These are phyloP conservation scores for Carollia perspicillata DNA, from an alignment of 2,113 vertebrate species.

Conservation along the genomic window DNA sequence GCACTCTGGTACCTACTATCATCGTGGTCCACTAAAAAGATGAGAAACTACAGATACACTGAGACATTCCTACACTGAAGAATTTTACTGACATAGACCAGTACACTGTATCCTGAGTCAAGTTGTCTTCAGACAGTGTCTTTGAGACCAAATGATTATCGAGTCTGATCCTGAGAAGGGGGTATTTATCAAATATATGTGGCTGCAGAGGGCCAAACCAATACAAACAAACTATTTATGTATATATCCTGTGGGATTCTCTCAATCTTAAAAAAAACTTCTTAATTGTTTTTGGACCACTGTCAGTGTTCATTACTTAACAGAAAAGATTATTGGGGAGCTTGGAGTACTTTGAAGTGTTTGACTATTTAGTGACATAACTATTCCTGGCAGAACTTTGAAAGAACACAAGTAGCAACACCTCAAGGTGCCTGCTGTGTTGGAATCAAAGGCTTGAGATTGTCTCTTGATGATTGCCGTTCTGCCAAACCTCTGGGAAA, in stretches of 20 bases:
- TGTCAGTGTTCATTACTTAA: slow-evolving; percentile 11
- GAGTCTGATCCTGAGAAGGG: not conserved
- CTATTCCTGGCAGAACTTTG: not conserved
- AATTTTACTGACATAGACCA: not conserved
- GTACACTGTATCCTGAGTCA: not conserved
- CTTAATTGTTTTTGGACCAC: not conserved
- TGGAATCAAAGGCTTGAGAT: not conserved
- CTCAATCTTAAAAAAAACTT: not conserved
- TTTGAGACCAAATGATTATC: not conserved
- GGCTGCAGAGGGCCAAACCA: not conserved
- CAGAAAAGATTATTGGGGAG: not conserved
- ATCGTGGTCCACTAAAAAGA: not conserved
- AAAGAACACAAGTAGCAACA: not conserved
- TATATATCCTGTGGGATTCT: not conserved
- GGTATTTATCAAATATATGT: not conserved
- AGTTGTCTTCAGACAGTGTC: not conserved
- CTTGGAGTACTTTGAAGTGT: not conserved
- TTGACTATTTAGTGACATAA: not conserved
- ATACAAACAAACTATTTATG: not conserved
- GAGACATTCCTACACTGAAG: not conserved
- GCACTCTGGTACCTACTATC: not conserved
- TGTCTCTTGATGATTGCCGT: not conserved
- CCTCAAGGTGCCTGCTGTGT: not conserved
- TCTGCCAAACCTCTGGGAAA: not conserved
- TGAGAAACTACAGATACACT: not conserved